These are phyloP conservation scores for Catharus fuscescens DNA, from an alignment of 2,113 vertebrate species.

Conservation along the genomic window DNA sequence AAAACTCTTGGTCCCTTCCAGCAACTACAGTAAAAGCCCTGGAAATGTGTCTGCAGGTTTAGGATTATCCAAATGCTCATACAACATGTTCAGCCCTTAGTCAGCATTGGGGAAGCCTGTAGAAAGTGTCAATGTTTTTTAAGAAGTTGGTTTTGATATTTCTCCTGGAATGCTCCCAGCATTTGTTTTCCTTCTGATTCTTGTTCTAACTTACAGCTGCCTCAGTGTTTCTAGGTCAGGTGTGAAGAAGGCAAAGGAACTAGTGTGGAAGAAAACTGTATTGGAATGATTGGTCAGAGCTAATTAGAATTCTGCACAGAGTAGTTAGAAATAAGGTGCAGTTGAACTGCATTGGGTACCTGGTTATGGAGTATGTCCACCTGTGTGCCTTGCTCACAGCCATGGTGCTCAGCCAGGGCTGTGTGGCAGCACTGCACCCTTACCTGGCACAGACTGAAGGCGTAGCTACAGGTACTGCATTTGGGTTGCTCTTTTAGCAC, in stretches of 20 bases:
- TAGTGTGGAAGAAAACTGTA: background rate
- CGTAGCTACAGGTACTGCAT: background rate
- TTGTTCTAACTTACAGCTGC: background rate
- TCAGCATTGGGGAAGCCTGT: background rate
- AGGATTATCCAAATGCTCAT: background rate
- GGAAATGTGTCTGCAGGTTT: background rate
- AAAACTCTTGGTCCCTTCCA: background rate
- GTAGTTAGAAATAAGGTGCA: rapidly evolving
- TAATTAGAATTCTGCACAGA: background rate
- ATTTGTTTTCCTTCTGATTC: background rate
- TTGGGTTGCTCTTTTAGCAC: background rate
- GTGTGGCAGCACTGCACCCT: background rate
- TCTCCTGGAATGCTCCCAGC: background rate
- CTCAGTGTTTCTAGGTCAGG: background rate
- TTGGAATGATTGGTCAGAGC: background rate
- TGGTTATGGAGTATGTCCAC: rapidly evolving
- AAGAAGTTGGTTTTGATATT: background rate
- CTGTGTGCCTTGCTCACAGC: rapidly evolving
- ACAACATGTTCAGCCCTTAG: background rate
- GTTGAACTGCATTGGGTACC: background rate
- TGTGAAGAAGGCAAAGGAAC: background rate
- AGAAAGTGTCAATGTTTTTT: background rate
- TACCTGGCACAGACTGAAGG: background rate
- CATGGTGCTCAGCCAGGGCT: rapidly evolving
- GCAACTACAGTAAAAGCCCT: background rate